These are phyloP conservation scores for Bubo bubo DNA, from an alignment of 2,113 vertebrate genomes.

Conservation along the genomic window DNA sequence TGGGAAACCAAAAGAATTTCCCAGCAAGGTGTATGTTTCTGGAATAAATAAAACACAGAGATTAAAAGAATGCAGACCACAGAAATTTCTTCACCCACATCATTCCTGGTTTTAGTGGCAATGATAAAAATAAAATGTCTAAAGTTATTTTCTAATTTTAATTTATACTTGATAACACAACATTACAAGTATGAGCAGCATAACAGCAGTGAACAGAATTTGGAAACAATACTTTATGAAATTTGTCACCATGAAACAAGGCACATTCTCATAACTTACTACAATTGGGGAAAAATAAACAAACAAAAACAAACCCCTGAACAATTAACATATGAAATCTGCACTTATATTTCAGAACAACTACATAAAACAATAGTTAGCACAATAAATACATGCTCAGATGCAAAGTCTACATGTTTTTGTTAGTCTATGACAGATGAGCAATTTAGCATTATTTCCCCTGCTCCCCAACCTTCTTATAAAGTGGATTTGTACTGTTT, in stretches of 20 bases:
- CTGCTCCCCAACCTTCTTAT: neutral
- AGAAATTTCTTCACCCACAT: fast-evolving
- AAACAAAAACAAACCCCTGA: neutral
- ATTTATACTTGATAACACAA: neutral
- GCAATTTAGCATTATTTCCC: neutral
- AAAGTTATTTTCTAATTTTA: neutral
- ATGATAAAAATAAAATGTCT: neutral
- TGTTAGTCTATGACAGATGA: neutral
- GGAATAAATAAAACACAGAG: constrained; percentile 41
- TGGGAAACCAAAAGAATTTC: constrained; percentile 86
- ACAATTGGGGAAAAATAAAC: neutral
- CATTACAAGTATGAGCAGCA: neutral
- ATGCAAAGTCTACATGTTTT: neutral
- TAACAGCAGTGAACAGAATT: neutral
- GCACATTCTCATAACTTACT: neutral
- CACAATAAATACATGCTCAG: neutral
- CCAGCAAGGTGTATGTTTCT: constrained; percentile 89
- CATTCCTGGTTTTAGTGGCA: neutral
- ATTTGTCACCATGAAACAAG: neutral
- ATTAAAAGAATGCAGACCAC: neutral
- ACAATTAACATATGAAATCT: neutral
- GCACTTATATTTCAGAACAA: neutral
- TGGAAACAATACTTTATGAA: neutral
- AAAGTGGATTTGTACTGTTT: neutral
- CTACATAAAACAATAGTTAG: neutral